Evolutionary conservation across 2,888 invertebrate genomes (phyloP), one percentile per base, ranked within the genome.

Genomic region (Nomada goodeniana): DNA sequence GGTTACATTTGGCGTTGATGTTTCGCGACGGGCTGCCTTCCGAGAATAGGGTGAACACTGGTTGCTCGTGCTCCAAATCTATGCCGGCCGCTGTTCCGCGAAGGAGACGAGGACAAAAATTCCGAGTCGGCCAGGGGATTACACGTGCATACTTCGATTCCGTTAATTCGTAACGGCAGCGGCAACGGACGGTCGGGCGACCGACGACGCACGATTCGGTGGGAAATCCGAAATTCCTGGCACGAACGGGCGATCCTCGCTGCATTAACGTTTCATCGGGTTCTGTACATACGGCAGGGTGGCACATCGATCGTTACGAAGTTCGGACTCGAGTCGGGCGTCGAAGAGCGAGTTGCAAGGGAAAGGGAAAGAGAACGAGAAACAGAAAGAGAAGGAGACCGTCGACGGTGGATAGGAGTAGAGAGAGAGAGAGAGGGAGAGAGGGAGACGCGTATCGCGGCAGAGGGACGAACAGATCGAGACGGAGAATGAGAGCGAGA

Each of bases 201-300:
- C 85, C 83, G 83, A 77, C 78, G 80, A 64, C 67, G 82, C 85
- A 63, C 81, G 80, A 80, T 76, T 73, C 61, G 75, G 61, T 83
- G 82, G 78, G 67, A 86, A 88, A 86, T 88, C 88, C 87, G 86
- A 88, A 88, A 91, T 90, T 89, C 89, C 86, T 86, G 86, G 86
- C 87, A 87, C 90, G 90, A 88, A 89, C 85, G 80, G 84, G 72
- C 86, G 87, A 86, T 89, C 89, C 86, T 85, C 85, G 87, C 80
- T 82, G 90, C 91, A 91, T 91, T 91, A 91, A 91, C 89, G 90
- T 91, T 91, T 91, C 91, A 90, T 88, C 86, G 88, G 82, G 78
- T 87, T 85, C 87, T 80, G 85, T 85, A 87, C 83, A 84, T 84
- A 87, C 86, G 89, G 83, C 85, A 85, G 86, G 87, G 80, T 85